phyloP scores from a whole-genome alignment of 2,113 vertebrate genomes.

The Lucifuga dentata region DNA sequence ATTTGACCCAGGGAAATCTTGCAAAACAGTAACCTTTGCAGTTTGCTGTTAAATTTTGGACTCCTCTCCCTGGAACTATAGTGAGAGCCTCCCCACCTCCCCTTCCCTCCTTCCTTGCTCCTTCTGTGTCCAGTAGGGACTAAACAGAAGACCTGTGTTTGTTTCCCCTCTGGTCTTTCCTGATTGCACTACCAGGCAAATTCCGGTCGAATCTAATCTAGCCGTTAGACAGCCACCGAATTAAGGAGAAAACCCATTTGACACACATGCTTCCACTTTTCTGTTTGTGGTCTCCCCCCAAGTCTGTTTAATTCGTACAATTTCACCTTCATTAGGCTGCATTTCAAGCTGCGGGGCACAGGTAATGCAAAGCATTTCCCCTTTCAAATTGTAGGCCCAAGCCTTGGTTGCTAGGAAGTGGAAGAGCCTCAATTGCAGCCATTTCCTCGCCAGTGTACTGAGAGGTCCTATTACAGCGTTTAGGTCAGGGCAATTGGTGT shows the following conservation, averaged over 20 bases:
- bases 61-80: constrained; percentile 47
- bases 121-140: constrained; percentile 41
- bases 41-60: constrained; percentile 62
- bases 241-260: constrained; percentile 76
- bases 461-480: constrained; percentile 93
- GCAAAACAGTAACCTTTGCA: constrained; percentile 41
- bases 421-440: constrained; percentile 88
- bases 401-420: constrained; percentile 90
- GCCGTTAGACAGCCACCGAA: constrained; percentile 59
- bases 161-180: constrained; percentile 75
- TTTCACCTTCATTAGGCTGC: constrained; percentile 81
- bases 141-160: constrained; percentile 61
- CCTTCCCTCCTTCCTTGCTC: neutral
- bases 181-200: constrained; percentile 60
- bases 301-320: constrained; percentile 78
- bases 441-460: constrained; percentile 90
- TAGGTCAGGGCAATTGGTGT: constrained; percentile 95
- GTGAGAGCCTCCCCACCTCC: neutral
- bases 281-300: constrained; percentile 71
- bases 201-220: constrained; percentile 76
- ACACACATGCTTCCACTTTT: constrained; percentile 85
- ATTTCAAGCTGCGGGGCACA: constrained; percentile 79
- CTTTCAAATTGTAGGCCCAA: constrained; percentile 76
- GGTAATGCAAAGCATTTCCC: constrained; percentile 81
- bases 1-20: constrained; percentile 57